Evolutionary conservation across 2,797 vertebrate species (phyloP), one percentile per base, ranked within the genome.

Genomic region (Pterois miles): DNA sequence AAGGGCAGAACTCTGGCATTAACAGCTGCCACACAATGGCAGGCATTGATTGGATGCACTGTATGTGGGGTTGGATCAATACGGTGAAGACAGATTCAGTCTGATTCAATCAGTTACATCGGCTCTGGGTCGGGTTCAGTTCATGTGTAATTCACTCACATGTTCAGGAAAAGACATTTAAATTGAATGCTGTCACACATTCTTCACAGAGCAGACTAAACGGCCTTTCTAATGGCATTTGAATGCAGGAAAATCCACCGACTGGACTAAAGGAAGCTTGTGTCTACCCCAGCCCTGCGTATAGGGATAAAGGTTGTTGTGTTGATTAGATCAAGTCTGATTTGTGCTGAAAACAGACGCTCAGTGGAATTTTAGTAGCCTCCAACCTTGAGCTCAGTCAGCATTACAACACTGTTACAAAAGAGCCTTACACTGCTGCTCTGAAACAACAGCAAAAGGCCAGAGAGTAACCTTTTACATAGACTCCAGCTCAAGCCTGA

Each of bases 21-120:
- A 80, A 74, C 66, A 85, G 70, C 74, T 71, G 71, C 70, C 71
- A 72, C 62, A 85, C 81, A 79, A 76, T 50, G 36, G 8, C 52
- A 53, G 64, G n/a, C 64, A 88, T 83, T 78, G 88, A 93, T 78
- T 71, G 43, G 74, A 65, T 29, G 27, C 14, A 79, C 68, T 57
- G 43, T 52, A 81, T 85, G 76, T 63, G 48, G 46, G 65, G 60
- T 40, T 22, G 6, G 78, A 88, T 90, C 88, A 86, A 90, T 92
- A 75, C 18, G 5, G 33, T 25, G 34, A 50, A 29, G 31, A 75
- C 62, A 77, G 62, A 83, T 84, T 88, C 40, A 29, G 31, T 74
- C 62, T 78, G 62, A 83, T 84, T 88, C 40, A 64, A 74, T 87
- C 82, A 70, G 38, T 40, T 36, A 50, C 57, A 67, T 52, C 8